phyloP scores from a whole-genome alignment of 1,140 invertebrate genomes.

The Stegodyphus dumicola region DNA sequence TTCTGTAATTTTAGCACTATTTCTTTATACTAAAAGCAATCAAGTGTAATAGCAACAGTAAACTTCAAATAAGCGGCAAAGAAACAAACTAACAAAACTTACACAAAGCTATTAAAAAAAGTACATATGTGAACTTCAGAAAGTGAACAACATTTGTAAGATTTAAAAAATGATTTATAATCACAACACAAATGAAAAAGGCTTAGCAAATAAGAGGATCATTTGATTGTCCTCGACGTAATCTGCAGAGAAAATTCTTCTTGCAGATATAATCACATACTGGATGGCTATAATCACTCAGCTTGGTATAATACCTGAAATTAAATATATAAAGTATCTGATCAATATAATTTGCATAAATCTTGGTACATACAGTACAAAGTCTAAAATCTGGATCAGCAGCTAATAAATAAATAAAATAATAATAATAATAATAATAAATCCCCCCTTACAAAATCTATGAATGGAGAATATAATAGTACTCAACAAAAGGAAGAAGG shows the following conservation, averaged over 20 bases:
- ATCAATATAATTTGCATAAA: slow-evolving; percentile 78
- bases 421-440: not conserved
- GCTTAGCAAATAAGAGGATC: slow-evolving; percentile 23
- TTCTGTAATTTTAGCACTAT: too few relatives aligned
- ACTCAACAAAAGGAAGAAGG: not conserved
- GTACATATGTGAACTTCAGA: too few relatives aligned
- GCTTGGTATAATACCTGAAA: slow-evolving; percentile 42
- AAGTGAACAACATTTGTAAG: too few relatives aligned
- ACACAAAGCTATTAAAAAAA: too few relatives aligned
- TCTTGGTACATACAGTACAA: not conserved
- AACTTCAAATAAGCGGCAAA: too few relatives aligned
- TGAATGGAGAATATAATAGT: not conserved
- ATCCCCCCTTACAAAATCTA: not conserved
- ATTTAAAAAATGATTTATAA: not conserved
- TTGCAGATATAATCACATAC: slow-evolving; percentile 85
- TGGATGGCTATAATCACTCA: slow-evolving; percentile 69
- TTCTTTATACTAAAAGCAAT: too few relatives aligned
- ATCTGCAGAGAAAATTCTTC: slow-evolving; percentile 85
- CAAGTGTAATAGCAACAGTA: too few relatives aligned
- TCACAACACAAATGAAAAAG: not conserved
- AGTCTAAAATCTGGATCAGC: not conserved
- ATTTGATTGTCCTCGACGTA: slow-evolving; percentile 81
- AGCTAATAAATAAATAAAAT: not conserved
- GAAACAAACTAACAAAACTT: too few relatives aligned
- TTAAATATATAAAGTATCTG: not conserved